Percentiles rank a stretch among this genome's conserved stretches.
Evolutionary conservation across 2,797 vertebrate species (phyloP).

Genomic region (Eospalax fontanierii): DNA sequence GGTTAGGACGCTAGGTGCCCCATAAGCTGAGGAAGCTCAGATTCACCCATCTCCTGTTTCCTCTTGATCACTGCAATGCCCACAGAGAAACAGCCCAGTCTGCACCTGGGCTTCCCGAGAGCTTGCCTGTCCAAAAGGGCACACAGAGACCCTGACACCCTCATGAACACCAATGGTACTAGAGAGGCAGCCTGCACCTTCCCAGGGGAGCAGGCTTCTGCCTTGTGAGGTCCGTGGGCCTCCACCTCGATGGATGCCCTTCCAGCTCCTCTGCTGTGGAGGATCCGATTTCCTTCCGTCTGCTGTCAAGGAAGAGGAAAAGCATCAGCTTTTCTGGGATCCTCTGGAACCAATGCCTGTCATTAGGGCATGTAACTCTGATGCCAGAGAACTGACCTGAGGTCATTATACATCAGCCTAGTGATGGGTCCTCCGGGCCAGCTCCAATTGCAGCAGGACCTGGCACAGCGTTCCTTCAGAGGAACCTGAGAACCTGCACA

Average conservation of each 20-base stretch:
- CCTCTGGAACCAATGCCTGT: not conserved
- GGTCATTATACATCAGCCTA: not conserved
- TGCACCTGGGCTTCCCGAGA: not conserved
- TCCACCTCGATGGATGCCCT: not conserved
- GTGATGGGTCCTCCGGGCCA: not conserved
- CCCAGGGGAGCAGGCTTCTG: not conserved
- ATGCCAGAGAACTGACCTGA: not conserved
- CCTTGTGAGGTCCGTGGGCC: not conserved
- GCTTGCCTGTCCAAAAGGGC: not conserved
- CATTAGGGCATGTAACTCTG: not conserved
- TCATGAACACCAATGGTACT: rapidly evolving
- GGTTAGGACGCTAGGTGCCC: not conserved
- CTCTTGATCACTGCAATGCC: not conserved
- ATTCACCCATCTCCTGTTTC: not conserved
- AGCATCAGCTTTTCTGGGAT: not conserved
- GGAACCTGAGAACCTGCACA: not conserved
- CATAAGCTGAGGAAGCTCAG: not conserved
- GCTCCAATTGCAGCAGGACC: not conserved
- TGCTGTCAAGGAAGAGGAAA: not conserved
- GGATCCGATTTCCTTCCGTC: not conserved
- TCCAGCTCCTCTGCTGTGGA: not conserved
- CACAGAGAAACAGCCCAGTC: not conserved
- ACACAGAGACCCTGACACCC: not conserved
- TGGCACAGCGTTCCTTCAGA: not conserved
- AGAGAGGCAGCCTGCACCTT: not conserved